Percentiles rank a stretch among this genome's conserved stretches.
Evolutionary conservation across 2,797 vertebrate species (phyloP).

Genomic region (Distichodus sexfasciatus): DNA sequence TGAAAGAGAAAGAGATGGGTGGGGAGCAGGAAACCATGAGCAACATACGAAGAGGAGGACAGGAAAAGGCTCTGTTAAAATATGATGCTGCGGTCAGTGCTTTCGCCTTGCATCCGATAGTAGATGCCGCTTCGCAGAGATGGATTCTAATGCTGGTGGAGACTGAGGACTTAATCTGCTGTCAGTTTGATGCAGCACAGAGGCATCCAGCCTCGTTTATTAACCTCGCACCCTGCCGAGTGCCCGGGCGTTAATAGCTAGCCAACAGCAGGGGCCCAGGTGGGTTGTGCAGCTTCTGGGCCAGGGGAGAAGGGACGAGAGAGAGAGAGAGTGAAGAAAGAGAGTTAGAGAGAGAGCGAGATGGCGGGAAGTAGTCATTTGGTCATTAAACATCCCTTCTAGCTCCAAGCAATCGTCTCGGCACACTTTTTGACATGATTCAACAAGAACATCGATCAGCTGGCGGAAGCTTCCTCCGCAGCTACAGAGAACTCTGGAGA

Average conservation of each 20-base stretch:
- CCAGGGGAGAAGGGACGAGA: conserved; percentile 26
- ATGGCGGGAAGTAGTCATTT: conserved; percentile 29
- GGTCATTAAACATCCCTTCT: conserved; percentile 45
- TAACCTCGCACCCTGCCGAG: conserved; percentile 42
- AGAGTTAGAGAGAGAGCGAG: conserved; percentile 30
- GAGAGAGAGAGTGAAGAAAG: conserved; percentile 18
- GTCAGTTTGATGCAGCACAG: conserved; percentile 50
- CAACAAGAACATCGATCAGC: conserved; percentile 32
- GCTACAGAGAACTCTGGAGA: not conserved
- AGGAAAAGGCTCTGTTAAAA: conserved; percentile 11
- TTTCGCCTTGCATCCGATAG: conserved; percentile 18
- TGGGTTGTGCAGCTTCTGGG: not conserved
- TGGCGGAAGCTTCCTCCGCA: not conserved
- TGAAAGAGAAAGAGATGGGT: not conserved
- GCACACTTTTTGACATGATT: conserved; percentile 49
- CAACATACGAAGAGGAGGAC: conserved; percentile 7
- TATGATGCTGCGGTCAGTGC: conserved; percentile 30
- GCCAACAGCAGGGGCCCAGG: conserved; percentile 45
- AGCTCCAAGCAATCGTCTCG: conserved; percentile 47
- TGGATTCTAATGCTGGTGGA: conserved; percentile 36
- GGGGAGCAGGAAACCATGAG: not conserved
- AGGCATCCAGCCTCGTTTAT: conserved; percentile 35
- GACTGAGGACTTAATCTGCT: conserved; percentile 52
- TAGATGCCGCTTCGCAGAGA: conserved; percentile 36
- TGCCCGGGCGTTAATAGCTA: conserved; percentile 46